phyloP scores from a whole-genome alignment of 2,113 vertebrate genomes.

The Lophochroa leadbeateri region DNA sequence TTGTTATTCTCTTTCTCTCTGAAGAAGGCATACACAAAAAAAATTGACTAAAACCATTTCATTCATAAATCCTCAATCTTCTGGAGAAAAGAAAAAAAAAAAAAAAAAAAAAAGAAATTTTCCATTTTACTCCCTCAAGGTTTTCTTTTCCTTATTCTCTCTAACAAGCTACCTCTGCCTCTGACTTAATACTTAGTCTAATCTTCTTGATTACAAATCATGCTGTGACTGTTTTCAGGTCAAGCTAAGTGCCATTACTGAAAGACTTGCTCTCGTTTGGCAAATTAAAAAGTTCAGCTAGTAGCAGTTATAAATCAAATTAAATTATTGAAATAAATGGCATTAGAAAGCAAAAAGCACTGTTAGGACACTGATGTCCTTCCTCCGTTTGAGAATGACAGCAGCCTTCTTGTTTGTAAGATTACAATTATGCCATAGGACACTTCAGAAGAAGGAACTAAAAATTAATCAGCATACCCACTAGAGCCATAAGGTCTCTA shows the following conservation, averaged over 20 bases:
- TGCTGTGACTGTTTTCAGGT: neutral
- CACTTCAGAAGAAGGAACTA: neutral
- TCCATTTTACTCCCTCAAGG: neutral
- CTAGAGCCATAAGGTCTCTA: neutral
- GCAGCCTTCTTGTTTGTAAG: neutral
- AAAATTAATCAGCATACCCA: neutral
- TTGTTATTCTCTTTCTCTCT: neutral
- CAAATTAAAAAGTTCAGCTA: neutral
- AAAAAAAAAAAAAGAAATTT: too few species aligned
- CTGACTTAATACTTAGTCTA: neutral
- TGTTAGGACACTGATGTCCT: fast-evolving
- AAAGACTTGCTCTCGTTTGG: neutral
- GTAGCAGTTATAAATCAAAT: neutral
- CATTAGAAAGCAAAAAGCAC: neutral
- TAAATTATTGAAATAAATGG: neutral
- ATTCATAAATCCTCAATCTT: neutral
- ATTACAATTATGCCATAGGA: neutral
- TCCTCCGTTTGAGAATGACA: neutral
- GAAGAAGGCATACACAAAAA: neutral
- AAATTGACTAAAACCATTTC: neutral
- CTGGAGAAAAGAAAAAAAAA: neutral
- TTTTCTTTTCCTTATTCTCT: neutral
- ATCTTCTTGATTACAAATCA: neutral
- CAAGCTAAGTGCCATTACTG: neutral
- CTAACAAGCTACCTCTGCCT: neutral